phyloP scores from a whole-genome alignment of 2,888 invertebrate species.

The Oeneis ivallda region DNA sequence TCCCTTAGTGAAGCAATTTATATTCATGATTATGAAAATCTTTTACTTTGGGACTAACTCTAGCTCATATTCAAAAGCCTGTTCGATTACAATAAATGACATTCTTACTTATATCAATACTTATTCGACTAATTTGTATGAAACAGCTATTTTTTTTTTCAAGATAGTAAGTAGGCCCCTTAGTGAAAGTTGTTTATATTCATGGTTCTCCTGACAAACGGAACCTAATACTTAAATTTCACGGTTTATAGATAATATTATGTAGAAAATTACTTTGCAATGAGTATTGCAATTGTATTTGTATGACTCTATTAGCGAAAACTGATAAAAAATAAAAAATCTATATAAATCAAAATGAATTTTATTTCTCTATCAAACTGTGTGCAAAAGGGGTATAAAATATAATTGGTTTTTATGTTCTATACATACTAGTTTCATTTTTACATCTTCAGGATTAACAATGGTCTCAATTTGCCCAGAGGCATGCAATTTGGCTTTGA shows the following conservation, averaged over 20 bases:
- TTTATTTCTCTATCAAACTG: no score
- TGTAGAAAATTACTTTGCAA: slow-evolving; percentile 9
- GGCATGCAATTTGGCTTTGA: no score
- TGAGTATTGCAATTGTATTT: slow-evolving; percentile 9
- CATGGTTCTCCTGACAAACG: slow-evolving; percentile 6
- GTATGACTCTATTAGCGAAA: slow-evolving; percentile 7
- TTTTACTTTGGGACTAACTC: slow-evolving; percentile 7
- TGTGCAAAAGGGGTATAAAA: no score
- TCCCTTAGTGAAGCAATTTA: slow-evolving; percentile 9
- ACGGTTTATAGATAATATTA: slow-evolving; percentile 1
- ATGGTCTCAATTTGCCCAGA: no score
- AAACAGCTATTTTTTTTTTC: slow-evolving; percentile 6
- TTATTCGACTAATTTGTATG: slow-evolving; percentile 7
- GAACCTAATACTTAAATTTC: slow-evolving; percentile 7
- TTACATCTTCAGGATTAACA: no score
- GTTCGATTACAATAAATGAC: slow-evolving; percentile 6
- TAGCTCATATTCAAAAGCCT: slow-evolving; percentile 8
- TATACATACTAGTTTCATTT: no score
- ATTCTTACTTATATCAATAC: slow-evolving; percentile 9
- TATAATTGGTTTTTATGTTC: no score
- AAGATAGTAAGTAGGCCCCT: slow-evolving; percentile 2
- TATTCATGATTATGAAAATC: slow-evolving; percentile 3
- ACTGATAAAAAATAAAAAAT: slow-evolving; percentile 9
- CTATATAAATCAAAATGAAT: slow-evolving; percentile 2
- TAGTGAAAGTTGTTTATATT: slow-evolving; percentile 9